Evolutionary conservation across 1,140 invertebrate species (phyloP).

Genomic region (Drosophila burlai): DNA sequence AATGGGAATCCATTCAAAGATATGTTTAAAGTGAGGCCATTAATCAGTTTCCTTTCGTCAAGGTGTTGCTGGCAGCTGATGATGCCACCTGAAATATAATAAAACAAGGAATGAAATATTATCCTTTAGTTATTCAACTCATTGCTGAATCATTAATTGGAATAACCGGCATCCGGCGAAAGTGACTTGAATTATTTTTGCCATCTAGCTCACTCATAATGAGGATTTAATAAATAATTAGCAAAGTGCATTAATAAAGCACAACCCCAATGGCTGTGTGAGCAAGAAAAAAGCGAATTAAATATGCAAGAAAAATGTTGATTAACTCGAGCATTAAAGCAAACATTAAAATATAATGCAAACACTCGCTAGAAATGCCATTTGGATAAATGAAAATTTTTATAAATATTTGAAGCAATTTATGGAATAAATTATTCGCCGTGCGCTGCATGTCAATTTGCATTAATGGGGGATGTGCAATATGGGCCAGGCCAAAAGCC

Average conservation of each 20-base stretch:
- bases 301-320: slow-evolving; percentile 54
- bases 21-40: not conserved
- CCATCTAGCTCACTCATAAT: slow-evolving; percentile 5
- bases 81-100: slow-evolving; percentile 5
- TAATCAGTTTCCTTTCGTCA: slow-evolving; percentile 18
- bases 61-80: slow-evolving; percentile 15
- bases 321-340: slow-evolving; percentile 9
- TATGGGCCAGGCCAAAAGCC: slow-evolving; percentile 6
- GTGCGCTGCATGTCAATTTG: slow-evolving; percentile 61
- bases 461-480: slow-evolving; percentile 45
- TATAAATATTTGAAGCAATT: slow-evolving; percentile 53
- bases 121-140: slow-evolving; percentile 27
- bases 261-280: slow-evolving; percentile 3
- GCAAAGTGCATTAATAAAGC: slow-evolving; percentile 48
- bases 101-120: not conserved
- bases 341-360: slow-evolving; percentile 16
- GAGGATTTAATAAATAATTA: slow-evolving; percentile 42
- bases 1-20: not conserved
- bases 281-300: slow-evolving; percentile 39
- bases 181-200: slow-evolving; percentile 17
- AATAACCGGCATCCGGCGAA: not conserved
- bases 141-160: slow-evolving; percentile 35
- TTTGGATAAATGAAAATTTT: slow-evolving; percentile 37
- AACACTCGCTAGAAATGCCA: slow-evolving; percentile 9
- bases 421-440: slow-evolving; percentile 62